These are phyloP conservation scores for Clarias batrachus DNA, from an alignment of 2,113 vertebrate species.

Conservation along the genomic window DNA sequence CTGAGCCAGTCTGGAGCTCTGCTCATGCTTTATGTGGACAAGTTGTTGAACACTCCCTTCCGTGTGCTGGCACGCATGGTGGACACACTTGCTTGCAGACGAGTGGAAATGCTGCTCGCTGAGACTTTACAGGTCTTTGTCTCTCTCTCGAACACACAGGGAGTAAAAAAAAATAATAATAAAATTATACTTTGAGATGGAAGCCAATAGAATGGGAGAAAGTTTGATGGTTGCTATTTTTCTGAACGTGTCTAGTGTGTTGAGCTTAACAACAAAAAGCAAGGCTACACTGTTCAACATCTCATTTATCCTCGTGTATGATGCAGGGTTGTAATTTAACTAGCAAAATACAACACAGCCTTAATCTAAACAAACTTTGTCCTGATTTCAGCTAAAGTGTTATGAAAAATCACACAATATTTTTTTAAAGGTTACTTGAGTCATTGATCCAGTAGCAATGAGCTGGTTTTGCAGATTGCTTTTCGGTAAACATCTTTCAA, in stretches of 20 bases:
- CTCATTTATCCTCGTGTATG: background rate
- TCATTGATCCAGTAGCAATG: background rate
- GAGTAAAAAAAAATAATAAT: no score
- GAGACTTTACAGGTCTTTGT: conserved; percentile 86
- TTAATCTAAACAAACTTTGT: background rate
- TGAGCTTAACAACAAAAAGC: background rate
- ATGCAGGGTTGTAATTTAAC: background rate
- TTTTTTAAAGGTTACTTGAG: background rate
- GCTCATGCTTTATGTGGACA: conserved; percentile 89
- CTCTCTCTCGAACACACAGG: background rate
- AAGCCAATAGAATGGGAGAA: background rate
- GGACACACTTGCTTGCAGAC: conserved; percentile 92
- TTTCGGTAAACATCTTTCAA: background rate
- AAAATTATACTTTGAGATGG: background rate
- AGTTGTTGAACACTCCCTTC: conserved; percentile 87
- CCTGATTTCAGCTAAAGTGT: background rate
- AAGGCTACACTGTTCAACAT: background rate
- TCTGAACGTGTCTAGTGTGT: background rate
- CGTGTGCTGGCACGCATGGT: conserved; percentile 93
- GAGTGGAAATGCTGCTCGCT: conserved; percentile 96
- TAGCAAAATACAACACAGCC: background rate
- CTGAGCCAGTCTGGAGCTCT: conserved; percentile 95
- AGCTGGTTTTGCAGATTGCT: background rate
- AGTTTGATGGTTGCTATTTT: background rate
- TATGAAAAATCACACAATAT: background rate